These are phyloP conservation scores for Deilephila elpenor DNA, from an alignment of 2,888 invertebrate genomes.

Conservation along the genomic window DNA sequence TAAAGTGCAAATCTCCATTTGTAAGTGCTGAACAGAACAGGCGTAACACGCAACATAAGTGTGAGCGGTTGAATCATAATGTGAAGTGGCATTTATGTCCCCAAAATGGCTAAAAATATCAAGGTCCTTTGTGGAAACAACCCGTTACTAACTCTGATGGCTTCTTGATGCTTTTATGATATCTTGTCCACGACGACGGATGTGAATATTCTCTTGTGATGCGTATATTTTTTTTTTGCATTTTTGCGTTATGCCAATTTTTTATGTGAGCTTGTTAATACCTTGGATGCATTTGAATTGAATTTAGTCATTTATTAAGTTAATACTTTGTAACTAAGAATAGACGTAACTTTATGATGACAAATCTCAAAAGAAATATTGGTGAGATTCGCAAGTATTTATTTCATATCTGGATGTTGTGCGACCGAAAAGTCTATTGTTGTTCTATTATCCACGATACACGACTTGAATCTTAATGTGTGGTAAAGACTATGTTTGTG, in stretches of 20 bases:
- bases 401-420: no score
- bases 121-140: constrained; percentile 61
- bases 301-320: not conserved
- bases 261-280: not conserved
- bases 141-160: constrained; percentile 77
- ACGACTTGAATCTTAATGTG: no score
- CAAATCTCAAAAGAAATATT: no score
- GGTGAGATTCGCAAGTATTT: no score
- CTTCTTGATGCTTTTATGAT: constrained; percentile 82
- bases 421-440: no score
- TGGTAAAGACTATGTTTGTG: no score
- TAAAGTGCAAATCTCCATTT: not conserved
- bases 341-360: no score
- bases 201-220: constrained; percentile 57
- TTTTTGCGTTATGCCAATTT: not conserved
- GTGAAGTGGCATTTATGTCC: constrained; percentile 45
- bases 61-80: constrained; percentile 25
- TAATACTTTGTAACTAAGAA: no score
- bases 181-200: constrained; percentile 67
- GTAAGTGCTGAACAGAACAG: not conserved
- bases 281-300: not conserved
- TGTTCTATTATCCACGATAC: no score
- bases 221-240: constrained; percentile 21
- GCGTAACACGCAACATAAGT: not conserved
- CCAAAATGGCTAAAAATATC: constrained; percentile 57